A percentile compares a stretch with the other conserved stretches of the same genome.
Conservation (phyloP, 2,797 vertebrate species). For the Siniperca undulata region DNA sequence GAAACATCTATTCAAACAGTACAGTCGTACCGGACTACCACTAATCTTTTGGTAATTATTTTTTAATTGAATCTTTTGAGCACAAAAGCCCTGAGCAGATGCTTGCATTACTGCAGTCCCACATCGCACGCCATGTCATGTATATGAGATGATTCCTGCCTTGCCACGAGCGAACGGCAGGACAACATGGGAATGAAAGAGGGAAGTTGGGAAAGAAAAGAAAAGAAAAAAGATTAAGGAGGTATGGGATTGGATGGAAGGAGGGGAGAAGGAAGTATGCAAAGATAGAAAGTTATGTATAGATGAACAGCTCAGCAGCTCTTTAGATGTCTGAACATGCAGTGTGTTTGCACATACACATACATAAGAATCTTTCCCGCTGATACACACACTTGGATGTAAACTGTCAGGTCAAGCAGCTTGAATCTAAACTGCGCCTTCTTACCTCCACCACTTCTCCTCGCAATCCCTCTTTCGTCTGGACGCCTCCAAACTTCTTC, state of each 20-base stretch:
- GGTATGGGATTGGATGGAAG: slow-evolving; percentile 21
- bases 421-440: slow-evolving; percentile 66
- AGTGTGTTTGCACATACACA: neutral
- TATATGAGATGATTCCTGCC: slow-evolving; percentile 82
- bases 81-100: slow-evolving; percentile 90
- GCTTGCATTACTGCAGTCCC: slow-evolving; percentile 84
- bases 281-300: slow-evolving; percentile 73
- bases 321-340: slow-evolving; percentile 58
- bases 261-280: slow-evolving; percentile 29
- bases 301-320: slow-evolving; percentile 76
- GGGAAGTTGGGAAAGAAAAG: slow-evolving; percentile 21
- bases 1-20: slow-evolving; percentile 91
- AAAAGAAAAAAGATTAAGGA: slow-evolving; percentile 38
- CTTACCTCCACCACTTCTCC: slow-evolving; percentile 59
- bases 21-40: slow-evolving; percentile 88
- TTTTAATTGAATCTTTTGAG: slow-evolving; percentile 94
- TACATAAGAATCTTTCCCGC: slow-evolving; percentile 60
- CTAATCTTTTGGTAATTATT: slow-evolving; percentile 93
- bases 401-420: slow-evolving; percentile 72
- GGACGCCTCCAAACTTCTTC: slow-evolving; percentile 64
- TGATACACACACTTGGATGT: slow-evolving; percentile 57
- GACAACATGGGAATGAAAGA: slow-evolving; percentile 57
- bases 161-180: slow-evolving; percentile 62
- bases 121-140: slow-evolving; percentile 74
- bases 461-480: slow-evolving; percentile 53